Base-by-base conservation (phyloP, 2,113 vertebrate species). In the Acanthochromis polyacanthus region DNA sequence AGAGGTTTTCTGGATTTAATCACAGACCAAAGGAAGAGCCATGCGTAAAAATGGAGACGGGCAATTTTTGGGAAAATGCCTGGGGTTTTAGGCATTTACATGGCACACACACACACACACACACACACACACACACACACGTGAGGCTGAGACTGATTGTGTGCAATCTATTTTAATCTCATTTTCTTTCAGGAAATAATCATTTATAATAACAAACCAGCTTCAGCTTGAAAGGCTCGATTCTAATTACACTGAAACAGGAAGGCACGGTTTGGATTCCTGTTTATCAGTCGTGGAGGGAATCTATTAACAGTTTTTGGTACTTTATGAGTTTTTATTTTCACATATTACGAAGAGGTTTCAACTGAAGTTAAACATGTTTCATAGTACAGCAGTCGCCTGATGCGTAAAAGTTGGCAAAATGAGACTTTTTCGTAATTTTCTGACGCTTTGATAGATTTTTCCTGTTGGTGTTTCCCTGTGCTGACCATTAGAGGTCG, bases 151-250 rank as follows among this genome's bases (percentile, higher is more conserved):
- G 17, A 46, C 20, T 55, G 8, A 0, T n/a, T 36, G 48, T 30
- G 23, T 30, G 56, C 17, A 68, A n/a, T 50, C 15, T 5, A 45
- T 68, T 65, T 57, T 75, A 17, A 57, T 3, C 25, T 14, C 23
- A 56, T 25, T 38, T 45, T 25, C 19, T 20, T n/a, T 23, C 5
- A 72, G 57, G 20, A 84, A 80, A 67, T 45, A 51, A 38, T 58
- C 4, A 28, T 43, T 60, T 76, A 3, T 48, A 36, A 0, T 55
- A 28, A 20, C 2, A 36, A 48, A 43, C 9, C 16, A 51, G 30
- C 36, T 61, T 57, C 8, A 19, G 10, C 14, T 22, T 51, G 48
- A 71, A 71, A 61, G 43, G 46, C 12, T 46, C 20, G 48, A 51
- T 20, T 50, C 17, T 8, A 51, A 43, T 10, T 43, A 43, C 12